These are phyloP conservation scores for Slavum lentiscoides DNA, from an alignment of 2,888 invertebrate species.

Conservation along the genomic window DNA sequence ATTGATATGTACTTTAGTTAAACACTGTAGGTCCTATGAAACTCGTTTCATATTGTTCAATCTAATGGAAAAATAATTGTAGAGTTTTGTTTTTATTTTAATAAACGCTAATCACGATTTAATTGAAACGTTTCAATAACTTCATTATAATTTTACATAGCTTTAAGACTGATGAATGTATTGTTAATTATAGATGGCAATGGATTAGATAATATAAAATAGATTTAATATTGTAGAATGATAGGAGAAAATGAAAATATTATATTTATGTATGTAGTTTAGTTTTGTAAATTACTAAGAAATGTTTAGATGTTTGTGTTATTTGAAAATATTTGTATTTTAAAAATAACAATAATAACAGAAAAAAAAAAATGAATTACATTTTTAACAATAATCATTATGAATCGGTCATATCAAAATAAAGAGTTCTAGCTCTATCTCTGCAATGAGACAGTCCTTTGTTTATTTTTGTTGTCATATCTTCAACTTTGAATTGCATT, in stretches of 20 bases:
- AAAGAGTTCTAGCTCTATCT: constrained; percentile 29
- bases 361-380: constrained; percentile 4
- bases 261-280: background rate
- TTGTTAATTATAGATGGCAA: constrained; percentile 27
- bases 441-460: constrained; percentile 40
- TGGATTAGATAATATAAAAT: background rate
- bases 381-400: constrained; percentile 5
- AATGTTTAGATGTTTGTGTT: constrained; percentile 16
- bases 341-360: constrained; percentile 31
- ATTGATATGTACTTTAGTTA: constrained; percentile 2
- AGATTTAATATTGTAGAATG: background rate
- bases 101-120: constrained; percentile 13
- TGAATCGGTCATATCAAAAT: constrained; percentile 50
- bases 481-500: constrained; percentile 9
- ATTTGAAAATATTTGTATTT: constrained; percentile 38
- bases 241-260: constrained; percentile 7
- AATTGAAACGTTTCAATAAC: constrained; percentile 5
- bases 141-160: constrained; percentile 15
- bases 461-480: constrained; percentile 17
- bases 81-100: constrained; percentile 23
- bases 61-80: constrained; percentile 1
- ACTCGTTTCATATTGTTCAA: constrained; percentile 21
- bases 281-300: constrained; percentile 26
- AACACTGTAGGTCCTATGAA: constrained; percentile 16
- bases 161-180: constrained; percentile 43